These are phyloP conservation scores for Pissodes strobi DNA, from an alignment of 1,140 invertebrate genomes.

Conservation along the genomic window DNA sequence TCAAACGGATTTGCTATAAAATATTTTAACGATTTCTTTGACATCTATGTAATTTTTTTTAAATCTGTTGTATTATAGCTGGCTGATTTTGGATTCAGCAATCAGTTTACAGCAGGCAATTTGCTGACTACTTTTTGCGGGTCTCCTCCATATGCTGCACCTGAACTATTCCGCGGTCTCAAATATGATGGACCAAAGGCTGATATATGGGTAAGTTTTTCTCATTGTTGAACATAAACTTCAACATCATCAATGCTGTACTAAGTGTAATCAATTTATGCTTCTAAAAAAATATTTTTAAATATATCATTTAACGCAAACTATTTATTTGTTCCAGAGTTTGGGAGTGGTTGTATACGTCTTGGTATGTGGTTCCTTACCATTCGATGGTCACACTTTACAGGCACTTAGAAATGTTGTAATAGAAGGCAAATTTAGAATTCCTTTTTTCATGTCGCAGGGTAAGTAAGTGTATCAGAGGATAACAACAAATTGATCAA, in stretches of 20 bases:
- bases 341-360: constrained; percentile 97
- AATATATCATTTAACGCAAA: too few species aligned
- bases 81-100: constrained; percentile 96
- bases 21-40: too few species aligned
- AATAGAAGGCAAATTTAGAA: constrained; percentile 89
- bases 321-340: too few species aligned
- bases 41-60: too few species aligned
- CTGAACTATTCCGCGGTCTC: constrained; percentile 93
- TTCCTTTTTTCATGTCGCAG: constrained; percentile 97
- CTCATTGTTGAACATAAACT: too few species aligned
- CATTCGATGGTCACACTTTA: constrained; percentile 93
- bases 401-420: constrained; percentile 88
- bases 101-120: constrained; percentile 82
- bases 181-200: constrained; percentile 94
- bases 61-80: too few species aligned
- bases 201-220: constrained; percentile 86
- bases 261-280: too few species aligned
- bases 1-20: too few species aligned
- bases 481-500: too few species aligned
- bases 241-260: too few species aligned
- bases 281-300: too few species aligned
- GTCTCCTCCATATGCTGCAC: constrained; percentile 95
- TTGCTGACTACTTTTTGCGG: constrained; percentile 94
- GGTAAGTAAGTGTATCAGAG: too few species aligned
- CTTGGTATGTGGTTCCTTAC: constrained; percentile 92